Percentiles rank a stretch among this genome's conserved stretches.
These are phyloP conservation scores for Oreotrochilus melanogaster DNA, from an alignment of 2,113 vertebrate genomes.

Conservation along the genomic window DNA sequence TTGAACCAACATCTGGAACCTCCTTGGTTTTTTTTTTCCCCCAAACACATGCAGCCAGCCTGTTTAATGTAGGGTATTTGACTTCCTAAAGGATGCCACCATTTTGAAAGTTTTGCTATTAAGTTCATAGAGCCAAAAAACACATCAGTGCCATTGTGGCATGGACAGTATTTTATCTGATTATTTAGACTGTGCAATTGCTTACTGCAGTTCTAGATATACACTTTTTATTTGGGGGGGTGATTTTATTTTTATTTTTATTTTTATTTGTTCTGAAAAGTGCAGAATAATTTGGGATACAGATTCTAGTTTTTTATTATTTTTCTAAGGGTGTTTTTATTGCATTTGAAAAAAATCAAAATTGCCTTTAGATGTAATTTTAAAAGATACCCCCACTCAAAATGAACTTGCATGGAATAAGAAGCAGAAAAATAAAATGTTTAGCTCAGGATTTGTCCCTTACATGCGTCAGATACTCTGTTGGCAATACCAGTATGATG, in stretches of 20 bases:
- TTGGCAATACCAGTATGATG: slow-evolving; percentile 36
- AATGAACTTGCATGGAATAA: slow-evolving; percentile 68
- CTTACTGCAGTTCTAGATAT: slow-evolving; percentile 41
- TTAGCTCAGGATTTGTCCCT: slow-evolving; percentile 66
- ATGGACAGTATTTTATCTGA: slow-evolving; percentile 11
- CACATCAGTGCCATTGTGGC: slow-evolving; percentile 11
- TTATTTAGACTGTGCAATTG: slow-evolving; percentile 34
- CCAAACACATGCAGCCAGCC: slow-evolving; percentile 8
- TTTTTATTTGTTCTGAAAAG: slow-evolving; percentile 34
- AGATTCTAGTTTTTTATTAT: slow-evolving; percentile 25
- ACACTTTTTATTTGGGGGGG: not conserved
- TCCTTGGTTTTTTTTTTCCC: not conserved
- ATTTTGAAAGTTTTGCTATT: slow-evolving; percentile 41
- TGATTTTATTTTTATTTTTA: not conserved
- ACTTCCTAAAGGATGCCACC: slow-evolving; percentile 50
- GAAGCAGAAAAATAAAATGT: slow-evolving; percentile 54
- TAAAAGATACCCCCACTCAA: slow-evolving; percentile 48
- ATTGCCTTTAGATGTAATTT: slow-evolving; percentile 31
- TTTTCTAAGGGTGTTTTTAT: slow-evolving; percentile 11
- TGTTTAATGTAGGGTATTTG: slow-evolving; percentile 51
- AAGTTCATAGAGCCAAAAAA: slow-evolving; percentile 52
- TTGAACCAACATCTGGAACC: slow-evolving; percentile 67
- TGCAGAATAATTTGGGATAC: slow-evolving; percentile 27
- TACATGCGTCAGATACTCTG: slow-evolving; percentile 29
- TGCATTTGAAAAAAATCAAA: slow-evolving; percentile 55